Conservation (phyloP, 2,888 invertebrate species). For the Acanthosepion lycidas region DNA sequence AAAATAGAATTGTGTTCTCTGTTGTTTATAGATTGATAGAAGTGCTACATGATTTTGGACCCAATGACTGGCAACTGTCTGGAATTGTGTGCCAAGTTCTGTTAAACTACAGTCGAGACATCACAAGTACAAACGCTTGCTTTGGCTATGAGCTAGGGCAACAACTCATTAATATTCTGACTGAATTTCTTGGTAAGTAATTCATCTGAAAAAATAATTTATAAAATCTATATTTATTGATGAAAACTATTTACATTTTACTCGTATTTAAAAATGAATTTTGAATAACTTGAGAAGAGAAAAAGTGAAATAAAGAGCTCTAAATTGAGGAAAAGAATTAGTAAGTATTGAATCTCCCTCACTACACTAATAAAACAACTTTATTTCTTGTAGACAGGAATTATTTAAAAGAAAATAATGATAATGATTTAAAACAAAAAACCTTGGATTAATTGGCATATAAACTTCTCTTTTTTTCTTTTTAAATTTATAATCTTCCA, state of each 20-base stretch:
- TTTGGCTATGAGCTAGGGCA: slow-evolving; percentile 71
- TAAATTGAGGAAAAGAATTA: too few relatives aligned
- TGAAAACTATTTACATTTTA: background rate
- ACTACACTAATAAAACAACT: too few relatives aligned
- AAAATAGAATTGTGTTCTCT: background rate
- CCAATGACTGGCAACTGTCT: slow-evolving; percentile 82
- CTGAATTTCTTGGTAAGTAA: slow-evolving; percentile 65
- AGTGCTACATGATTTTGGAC: slow-evolving; percentile 79
- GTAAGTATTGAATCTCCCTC: too few relatives aligned
- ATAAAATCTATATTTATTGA: background rate
- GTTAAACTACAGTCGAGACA: slow-evolving; percentile 81
- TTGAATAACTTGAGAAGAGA: background rate
- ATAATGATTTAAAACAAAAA: too few relatives aligned
- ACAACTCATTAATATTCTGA: slow-evolving; percentile 68
- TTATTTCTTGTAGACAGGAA: too few relatives aligned
- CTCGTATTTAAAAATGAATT: background rate
- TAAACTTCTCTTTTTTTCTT: too few relatives aligned
- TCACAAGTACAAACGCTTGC: slow-evolving; percentile 68
- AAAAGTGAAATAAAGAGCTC: too few relatives aligned
- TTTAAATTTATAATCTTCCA: too few relatives aligned
- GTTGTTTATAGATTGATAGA: slow-evolving; percentile 75
- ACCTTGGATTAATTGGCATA: too few relatives aligned
- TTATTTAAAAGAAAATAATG: too few relatives aligned
- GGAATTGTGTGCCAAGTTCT: slow-evolving; percentile 84
- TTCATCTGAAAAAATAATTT: background rate